phyloP scores from a whole-genome alignment of 2,797 vertebrate genomes.

The Diglossa cyanea region DNA sequence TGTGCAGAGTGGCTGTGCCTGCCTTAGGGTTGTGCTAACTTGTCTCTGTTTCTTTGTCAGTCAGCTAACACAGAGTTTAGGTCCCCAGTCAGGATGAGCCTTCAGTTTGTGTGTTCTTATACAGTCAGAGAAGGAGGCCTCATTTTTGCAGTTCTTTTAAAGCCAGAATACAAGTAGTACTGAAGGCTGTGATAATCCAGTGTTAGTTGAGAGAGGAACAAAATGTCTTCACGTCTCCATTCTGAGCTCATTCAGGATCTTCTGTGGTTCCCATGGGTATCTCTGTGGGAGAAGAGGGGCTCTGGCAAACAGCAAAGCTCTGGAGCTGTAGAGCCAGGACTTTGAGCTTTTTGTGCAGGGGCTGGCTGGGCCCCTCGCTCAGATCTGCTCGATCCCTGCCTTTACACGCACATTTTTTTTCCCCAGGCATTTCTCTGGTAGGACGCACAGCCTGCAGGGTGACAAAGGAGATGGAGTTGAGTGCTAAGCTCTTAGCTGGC shows the following conservation, averaged over 20 bases:
- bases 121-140: neutral
- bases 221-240: neutral
- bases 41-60: neutral
- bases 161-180: neutral
- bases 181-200: neutral
- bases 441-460: slow-evolving; percentile 41
- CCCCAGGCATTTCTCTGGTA: slow-evolving; percentile 17
- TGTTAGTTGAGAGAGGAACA: neutral
- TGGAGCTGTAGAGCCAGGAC: neutral
- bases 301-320: neutral
- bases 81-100: neutral
- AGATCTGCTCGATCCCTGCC: neutral
- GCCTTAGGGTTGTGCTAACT: neutral
- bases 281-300: neutral
- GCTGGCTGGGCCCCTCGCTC: neutral
- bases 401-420: neutral
- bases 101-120: neutral
- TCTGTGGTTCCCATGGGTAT: neutral
- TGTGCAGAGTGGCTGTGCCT: neutral
- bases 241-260: neutral
- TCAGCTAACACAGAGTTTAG: neutral
- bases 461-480: slow-evolving; percentile 50
- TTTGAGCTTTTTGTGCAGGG: neutral
- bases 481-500: slow-evolving; percentile 47
- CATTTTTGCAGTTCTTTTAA: neutral